phyloP scores from a whole-genome alignment of 2,888 invertebrate genomes.

The Tridacna crocea region DNA sequence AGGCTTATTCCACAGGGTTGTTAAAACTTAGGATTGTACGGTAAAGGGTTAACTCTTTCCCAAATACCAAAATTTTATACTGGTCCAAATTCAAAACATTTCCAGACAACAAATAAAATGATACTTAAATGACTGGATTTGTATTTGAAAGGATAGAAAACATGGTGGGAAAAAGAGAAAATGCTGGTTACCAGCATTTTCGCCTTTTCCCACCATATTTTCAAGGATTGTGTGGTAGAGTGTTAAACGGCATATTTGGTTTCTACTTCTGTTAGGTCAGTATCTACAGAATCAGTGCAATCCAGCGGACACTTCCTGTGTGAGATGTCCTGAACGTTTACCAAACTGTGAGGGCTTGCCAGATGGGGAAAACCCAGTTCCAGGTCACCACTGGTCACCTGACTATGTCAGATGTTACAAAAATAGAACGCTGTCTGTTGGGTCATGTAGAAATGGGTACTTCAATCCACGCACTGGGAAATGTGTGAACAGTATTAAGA shows the following conservation, averaged over 20 bases:
- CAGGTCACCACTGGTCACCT: slow-evolving; percentile 48
- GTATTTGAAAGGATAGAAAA: too few relatives aligned
- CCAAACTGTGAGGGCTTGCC: slow-evolving; percentile 62
- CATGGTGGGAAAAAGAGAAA: neutral
- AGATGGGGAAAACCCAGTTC: slow-evolving; percentile 55
- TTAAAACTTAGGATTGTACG: too few relatives aligned
- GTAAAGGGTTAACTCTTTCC: too few relatives aligned
- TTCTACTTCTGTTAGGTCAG: slow-evolving; percentile 45
- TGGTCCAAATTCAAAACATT: too few relatives aligned
- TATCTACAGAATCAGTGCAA: slow-evolving; percentile 59
- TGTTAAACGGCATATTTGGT: too few relatives aligned
- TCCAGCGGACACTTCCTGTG: slow-evolving; percentile 35
- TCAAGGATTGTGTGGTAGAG: too few relatives aligned
- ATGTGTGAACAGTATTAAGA: slow-evolving; percentile 52
- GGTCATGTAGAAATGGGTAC: slow-evolving; percentile 41
- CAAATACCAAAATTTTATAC: too few relatives aligned
- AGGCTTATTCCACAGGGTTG: too few relatives aligned
- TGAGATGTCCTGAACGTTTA: slow-evolving; percentile 55
- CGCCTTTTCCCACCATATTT: neutral
- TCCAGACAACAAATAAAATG: too few relatives aligned
- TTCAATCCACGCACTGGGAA: slow-evolving; percentile 53
- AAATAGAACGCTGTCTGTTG: slow-evolving; percentile 50
- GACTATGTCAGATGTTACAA: slow-evolving; percentile 58
- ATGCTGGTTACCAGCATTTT: neutral
- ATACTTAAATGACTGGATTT: too few relatives aligned